A percentile compares a stretch with the other conserved stretches of the same genome.
Evolutionary conservation across 2,113 vertebrate genomes (phyloP).

Genomic region (Speoplatyrhinus poulsoni): DNA sequence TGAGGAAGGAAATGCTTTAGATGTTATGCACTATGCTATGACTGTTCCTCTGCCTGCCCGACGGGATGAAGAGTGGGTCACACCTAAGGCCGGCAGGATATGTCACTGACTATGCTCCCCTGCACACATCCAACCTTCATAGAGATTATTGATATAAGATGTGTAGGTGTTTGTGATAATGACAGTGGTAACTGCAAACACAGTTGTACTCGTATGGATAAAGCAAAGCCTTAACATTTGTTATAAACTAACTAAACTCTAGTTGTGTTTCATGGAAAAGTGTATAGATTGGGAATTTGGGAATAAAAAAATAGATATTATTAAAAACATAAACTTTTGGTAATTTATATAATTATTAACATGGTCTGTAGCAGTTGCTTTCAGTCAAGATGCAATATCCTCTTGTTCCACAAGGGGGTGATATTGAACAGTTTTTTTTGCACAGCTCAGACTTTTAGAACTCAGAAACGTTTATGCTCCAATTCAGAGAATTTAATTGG

Average conservation of each 20-base stretch:
- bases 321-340: too few relatives aligned
- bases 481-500: neutral
- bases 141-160: too few relatives aligned
- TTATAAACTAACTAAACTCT: too few relatives aligned
- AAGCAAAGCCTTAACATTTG: too few relatives aligned
- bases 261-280: too few relatives aligned
- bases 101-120: conserved; percentile 30
- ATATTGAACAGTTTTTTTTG: conserved; percentile 14
- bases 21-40: conserved; percentile 14
- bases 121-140: neutral
- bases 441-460: neutral
- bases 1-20: neutral
- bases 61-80: conserved; percentile 33
- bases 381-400: conserved; percentile 16
- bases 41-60: neutral
- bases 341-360: too few relatives aligned
- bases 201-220: too few relatives aligned
- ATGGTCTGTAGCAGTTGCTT: neutral
- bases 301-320: too few relatives aligned
- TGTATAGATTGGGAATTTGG: too few relatives aligned
- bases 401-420: conserved; percentile 52
- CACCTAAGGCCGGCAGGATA: conserved; percentile 48
- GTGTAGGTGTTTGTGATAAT: too few relatives aligned
- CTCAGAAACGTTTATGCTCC: neutral
- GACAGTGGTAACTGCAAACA: too few relatives aligned